Conservation (phyloP, 35 echinoderm and acorn worm genomes). For the Ophiothrix spiculata region DNA sequence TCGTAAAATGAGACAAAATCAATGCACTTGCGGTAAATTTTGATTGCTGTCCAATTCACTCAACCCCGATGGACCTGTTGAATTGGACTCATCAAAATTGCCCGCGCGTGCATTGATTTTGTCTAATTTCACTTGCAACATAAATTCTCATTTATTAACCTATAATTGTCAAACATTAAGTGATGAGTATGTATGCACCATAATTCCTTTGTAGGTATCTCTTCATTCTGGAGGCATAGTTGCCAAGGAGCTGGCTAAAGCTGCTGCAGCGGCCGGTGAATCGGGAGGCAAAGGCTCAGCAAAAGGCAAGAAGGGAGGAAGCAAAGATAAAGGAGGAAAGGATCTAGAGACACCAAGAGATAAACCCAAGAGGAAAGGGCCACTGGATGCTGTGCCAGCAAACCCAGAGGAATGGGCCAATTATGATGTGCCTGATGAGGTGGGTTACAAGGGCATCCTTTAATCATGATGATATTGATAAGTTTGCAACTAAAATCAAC, state of each 20-base stretch:
- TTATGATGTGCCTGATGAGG: constrained; percentile 98
- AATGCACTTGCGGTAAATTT: no score
- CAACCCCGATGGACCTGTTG: no score
- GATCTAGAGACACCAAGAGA: constrained; percentile 58
- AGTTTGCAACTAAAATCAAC: no score
- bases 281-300: constrained; percentile 41
- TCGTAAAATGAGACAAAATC: no score
- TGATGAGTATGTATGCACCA: no score
- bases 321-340: constrained; percentile 67
- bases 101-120: no score
- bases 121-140: no score
- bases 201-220: constrained; percentile 42
- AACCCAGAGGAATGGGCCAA: constrained; percentile 72
- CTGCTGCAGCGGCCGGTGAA: constrained; percentile 34
- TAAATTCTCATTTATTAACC: no score
- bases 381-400: constrained; percentile 77
- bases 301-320: constrained; percentile 59
- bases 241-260: constrained; percentile 86
- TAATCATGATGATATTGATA: no score
- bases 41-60: no score
- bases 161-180: background rate
- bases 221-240: constrained; percentile 83
- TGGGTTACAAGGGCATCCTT: no score
- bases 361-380: constrained; percentile 93
- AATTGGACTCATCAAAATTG: no score